Conservation (phyloP, 2,797 vertebrate genomes). For the Astyanax mexicanus region DNA sequence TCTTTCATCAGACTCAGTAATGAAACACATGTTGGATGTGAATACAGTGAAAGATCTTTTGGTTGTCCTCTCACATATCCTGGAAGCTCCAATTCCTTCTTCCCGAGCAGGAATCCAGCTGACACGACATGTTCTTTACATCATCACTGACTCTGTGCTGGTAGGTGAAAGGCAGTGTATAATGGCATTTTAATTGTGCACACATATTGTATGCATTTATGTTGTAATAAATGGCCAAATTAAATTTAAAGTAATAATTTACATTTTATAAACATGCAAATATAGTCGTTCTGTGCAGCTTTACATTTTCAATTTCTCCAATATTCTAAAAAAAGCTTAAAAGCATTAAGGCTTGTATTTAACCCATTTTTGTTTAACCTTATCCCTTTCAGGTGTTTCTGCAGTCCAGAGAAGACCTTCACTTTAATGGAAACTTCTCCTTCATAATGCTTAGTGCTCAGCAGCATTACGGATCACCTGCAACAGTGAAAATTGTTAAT, state of each 20-base stretch:
- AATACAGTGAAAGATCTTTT: slow-evolving; percentile 63
- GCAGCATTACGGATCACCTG: slow-evolving; percentile 54
- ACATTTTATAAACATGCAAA: too few relatives aligned
- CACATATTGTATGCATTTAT: too few relatives aligned
- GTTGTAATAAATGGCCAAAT: too few relatives aligned
- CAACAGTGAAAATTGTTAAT: slow-evolving; percentile 62
- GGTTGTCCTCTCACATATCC: slow-evolving; percentile 69
- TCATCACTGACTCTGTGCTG: slow-evolving; percentile 73
- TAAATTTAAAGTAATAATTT: too few relatives aligned
- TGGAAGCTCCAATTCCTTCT: slow-evolving; percentile 63
- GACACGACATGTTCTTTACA: slow-evolving; percentile 66
- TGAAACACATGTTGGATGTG: slow-evolving; percentile 42
- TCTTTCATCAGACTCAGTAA: slow-evolving; percentile 39
- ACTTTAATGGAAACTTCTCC: slow-evolving; percentile 65
- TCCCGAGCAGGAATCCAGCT: slow-evolving; percentile 52
- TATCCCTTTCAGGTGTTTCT: slow-evolving; percentile 69
- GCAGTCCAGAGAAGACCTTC: slow-evolving; percentile 45
- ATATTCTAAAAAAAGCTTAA: too few relatives aligned
- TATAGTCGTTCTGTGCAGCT: too few relatives aligned
- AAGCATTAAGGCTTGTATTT: too few relatives aligned
- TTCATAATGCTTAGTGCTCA: slow-evolving; percentile 64
- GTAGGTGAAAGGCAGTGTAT: slow-evolving; percentile 69
- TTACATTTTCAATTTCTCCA: too few relatives aligned
- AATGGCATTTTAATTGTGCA: too few relatives aligned
- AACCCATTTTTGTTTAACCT: neutral